Base-by-base conservation (phyloP, 2,113 vertebrate species). In the Leptobrachium leishanense region DNA sequence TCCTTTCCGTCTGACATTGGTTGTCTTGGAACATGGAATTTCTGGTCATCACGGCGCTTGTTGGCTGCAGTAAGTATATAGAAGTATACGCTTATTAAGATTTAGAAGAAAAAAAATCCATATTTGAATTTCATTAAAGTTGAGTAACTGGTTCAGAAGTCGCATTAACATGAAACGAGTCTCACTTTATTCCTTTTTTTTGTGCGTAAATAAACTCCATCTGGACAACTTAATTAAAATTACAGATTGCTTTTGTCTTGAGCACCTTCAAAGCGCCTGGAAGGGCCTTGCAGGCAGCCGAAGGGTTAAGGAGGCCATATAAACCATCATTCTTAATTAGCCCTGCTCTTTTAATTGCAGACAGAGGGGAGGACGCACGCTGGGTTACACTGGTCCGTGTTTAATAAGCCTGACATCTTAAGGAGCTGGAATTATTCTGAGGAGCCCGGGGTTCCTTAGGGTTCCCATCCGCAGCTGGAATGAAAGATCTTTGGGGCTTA, bases 201-300 rank as follows among this genome's bases (percentile, higher is more conserved):
- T 40, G 41, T 71, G 15, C 15, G 62, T 57, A 79, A 72, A 79
- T 73, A 79, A 66, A 79, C 70, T 73, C 77, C 77, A 79, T 79
- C 77, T 79, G 77, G 77, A 41, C 62, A 57, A 73, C 70, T 73
- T 79, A 72, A 79, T 79, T 79, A 73, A 79, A 79, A 79, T 79
- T 50, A 79, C 70, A 79, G 77, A 79, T 73, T 55, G 62, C 44
- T 79, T 73, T 73, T 62, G 73, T 80, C 67, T 74, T 80, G 77
- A 55, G 43, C 31, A 53, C 72, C 77, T 73, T 79, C 77, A 79
- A 79, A 79, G 77, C 57, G 69, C 39, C 62, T 66, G 6, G 50
- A 74, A 40, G 77, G 67, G 9, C 4, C 3, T 41, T 5, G 11
- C 11, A 39, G 20, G 70, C 50, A 43, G 42, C 6, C n/a, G 20